Base-by-base conservation (phyloP, 1,140 invertebrate species). In the Leptestheria dahalacensis region DNA sequence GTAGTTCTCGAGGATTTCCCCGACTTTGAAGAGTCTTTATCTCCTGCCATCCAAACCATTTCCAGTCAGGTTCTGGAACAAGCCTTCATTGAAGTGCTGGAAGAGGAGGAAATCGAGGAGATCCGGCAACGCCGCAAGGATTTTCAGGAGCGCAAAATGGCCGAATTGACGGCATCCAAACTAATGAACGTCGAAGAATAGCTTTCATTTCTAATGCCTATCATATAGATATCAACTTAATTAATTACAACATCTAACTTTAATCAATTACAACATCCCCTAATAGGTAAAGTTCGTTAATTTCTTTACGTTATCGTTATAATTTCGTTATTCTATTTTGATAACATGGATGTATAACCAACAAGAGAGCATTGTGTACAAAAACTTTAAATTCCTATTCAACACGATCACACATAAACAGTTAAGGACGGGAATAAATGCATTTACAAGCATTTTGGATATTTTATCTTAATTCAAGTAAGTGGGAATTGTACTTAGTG, bases 31-130 rank as follows among this genome's bases (percentile, higher is more conserved):
- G 72, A 80, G 64, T 90, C 93, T 71, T 88, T 91, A 9, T 82
- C 84, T 66, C 88, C 90, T 6, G 84, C 93, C 47, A 75, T 93
- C 54, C 89, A 93, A 71, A 81, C 86, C 15, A 72, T 95, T 26
- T 85, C 93, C 20, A 88, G 88, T 23, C 88, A 89, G 69, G 90
- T 87, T 28, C 77, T 91, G 46, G 86, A 92, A 68, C 87, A 91
- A 72, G 82, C 88, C 11, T 73, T 94, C 63, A 78, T 86, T 3
- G 91, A 95, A 70, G 72, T 77, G 1, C 71, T 75, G 68, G 74
- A 77, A 64, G 76, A 77, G 64, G 76, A 77, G 62, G 75, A 77
- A 64, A 59, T 76, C 6, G 77, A 82, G 6, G 74, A 88, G 57
- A 75, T 83, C 18, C 78, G 84, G 62, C 82, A 88, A 65, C 88